These are phyloP conservation scores for Netelia inedita DNA, from an alignment of 2,888 invertebrate species.

Conservation along the genomic window DNA sequence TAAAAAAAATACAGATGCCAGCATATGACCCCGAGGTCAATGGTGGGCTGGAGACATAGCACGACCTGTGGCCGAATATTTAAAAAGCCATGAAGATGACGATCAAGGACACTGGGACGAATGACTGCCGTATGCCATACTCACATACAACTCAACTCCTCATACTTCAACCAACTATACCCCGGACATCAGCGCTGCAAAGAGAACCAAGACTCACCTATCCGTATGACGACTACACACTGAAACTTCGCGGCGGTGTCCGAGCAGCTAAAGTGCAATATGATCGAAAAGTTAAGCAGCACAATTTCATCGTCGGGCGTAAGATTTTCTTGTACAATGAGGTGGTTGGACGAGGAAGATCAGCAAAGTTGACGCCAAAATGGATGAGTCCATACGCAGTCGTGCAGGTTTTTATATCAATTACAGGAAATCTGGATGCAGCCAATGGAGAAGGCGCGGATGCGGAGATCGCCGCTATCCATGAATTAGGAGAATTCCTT, in stretches of 20 bases:
- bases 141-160: slow-evolving; percentile 64
- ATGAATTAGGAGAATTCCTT: too few species aligned
- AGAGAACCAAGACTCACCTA: not conserved
- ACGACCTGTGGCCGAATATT: too few species aligned
- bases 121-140: slow-evolving; percentile 59
- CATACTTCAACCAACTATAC: slow-evolving; percentile 57
- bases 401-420: not conserved
- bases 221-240: slow-evolving; percentile 11
- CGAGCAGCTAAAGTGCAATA: not conserved
- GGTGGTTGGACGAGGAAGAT: not conserved
- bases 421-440: too few species aligned
- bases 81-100: too few species aligned
- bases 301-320: not conserved
- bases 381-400: not conserved
- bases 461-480: too few species aligned
- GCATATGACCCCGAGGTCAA: too few species aligned
- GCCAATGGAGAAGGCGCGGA: too few species aligned
- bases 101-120: too few species aligned
- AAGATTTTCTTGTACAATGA: not conserved
- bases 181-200: slow-evolving; percentile 9
- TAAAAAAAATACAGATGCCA: too few species aligned
- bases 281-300: not conserved
- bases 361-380: not conserved
- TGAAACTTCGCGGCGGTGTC: not conserved
- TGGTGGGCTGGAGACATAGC: too few species aligned